These are phyloP conservation scores for Xerus inauris DNA, from an alignment of 2,113 vertebrate species.

Conservation along the genomic window DNA sequence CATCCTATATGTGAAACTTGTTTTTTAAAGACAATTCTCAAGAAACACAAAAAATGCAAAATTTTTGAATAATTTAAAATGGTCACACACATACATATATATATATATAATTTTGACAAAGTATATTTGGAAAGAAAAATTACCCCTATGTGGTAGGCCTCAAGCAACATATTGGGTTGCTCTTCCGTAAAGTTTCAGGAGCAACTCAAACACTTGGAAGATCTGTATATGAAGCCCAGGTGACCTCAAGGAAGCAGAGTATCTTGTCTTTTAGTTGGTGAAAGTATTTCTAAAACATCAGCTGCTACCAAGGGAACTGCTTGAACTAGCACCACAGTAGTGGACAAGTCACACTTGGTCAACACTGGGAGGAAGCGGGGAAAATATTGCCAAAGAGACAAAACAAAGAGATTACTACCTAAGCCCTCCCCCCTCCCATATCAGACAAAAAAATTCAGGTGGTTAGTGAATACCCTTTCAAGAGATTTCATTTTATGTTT, in stretches of 20 bases:
- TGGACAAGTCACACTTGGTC: conserved; percentile 59
- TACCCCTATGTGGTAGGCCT: conserved; percentile 74
- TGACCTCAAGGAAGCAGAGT: conserved; percentile 67
- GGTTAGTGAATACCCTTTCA: conserved; percentile 82
- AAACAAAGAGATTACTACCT: conserved; percentile 62
- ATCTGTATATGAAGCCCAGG: conserved; percentile 62
- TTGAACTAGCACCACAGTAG: conserved; percentile 64
- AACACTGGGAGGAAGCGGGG: conserved; percentile 66
- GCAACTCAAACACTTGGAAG: conserved; percentile 59
- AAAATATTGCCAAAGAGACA: conserved; percentile 49
- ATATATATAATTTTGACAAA: conserved; percentile 45
- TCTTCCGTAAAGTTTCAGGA: conserved; percentile 68
- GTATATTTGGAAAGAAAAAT: conserved; percentile 68
- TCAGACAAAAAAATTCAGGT: conserved; percentile 76
- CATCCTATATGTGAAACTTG: conserved; percentile 20
- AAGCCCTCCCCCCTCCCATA: conserved; percentile 72
- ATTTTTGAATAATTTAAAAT: conserved; percentile 69
- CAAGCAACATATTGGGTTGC: conserved; percentile 66
- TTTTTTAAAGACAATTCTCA: conserved; percentile 68
- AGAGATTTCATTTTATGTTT: conserved; percentile 84
- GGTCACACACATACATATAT: conserved; percentile 63
- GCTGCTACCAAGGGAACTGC: conserved; percentile 57
- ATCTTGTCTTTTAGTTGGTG: conserved; percentile 42
- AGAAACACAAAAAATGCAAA: conserved; percentile 67
- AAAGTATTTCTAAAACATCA: conserved; percentile 63